Conservation (phyloP, 2,888 invertebrate genomes). For the Osmoderma eremita region DNA sequence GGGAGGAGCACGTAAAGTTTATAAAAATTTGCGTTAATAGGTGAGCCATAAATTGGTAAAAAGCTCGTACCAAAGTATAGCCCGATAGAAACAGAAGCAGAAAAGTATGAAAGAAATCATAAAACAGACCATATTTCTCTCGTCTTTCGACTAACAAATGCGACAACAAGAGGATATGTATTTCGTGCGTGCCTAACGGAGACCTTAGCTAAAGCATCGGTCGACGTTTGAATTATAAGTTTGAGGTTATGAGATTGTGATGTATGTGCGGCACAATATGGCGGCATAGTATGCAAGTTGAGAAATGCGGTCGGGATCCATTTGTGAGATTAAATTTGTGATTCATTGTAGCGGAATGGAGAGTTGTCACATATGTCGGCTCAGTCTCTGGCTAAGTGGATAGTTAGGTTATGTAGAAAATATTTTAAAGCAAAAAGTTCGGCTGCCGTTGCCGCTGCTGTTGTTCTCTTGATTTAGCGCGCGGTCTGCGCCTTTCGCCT, state of each 20-base stretch:
- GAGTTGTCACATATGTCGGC: conserved; percentile 74
- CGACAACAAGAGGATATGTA: conserved; percentile 6
- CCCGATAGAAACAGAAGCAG: no score
- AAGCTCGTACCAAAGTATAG: no score
- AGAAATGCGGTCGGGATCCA: conserved; percentile 64
- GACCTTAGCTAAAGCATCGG: conserved; percentile 4
- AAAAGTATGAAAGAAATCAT: no score
- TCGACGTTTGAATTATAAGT: conserved; percentile 48
- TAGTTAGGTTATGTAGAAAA: conserved; percentile 63
- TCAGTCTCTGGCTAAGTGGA: conserved; percentile 63
- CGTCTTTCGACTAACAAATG: conserved; percentile 27
- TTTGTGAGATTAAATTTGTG: conserved; percentile 80
- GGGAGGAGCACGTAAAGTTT: no score
- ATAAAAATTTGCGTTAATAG: no score
- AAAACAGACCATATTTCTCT: conserved; percentile 27
- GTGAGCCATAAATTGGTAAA: no score
- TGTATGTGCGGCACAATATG: conserved; percentile 62
- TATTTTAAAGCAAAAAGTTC: conserved; percentile 61
- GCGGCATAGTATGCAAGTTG: conserved; percentile 55
- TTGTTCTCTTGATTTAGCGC: conserved; percentile 53
- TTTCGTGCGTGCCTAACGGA: conserved; percentile 15
- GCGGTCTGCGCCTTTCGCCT: conserved; percentile 37
- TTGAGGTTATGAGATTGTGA: conserved; percentile 56
- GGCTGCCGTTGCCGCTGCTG: conserved; percentile 44
- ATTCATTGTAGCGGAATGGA: conserved; percentile 68